A percentile compares a stretch with the other conserved stretches of the same genome.
These are phyloP conservation scores for Enteromius paludinosus DNA, from an alignment of 2,797 vertebrate species.

Conservation along the genomic window DNA sequence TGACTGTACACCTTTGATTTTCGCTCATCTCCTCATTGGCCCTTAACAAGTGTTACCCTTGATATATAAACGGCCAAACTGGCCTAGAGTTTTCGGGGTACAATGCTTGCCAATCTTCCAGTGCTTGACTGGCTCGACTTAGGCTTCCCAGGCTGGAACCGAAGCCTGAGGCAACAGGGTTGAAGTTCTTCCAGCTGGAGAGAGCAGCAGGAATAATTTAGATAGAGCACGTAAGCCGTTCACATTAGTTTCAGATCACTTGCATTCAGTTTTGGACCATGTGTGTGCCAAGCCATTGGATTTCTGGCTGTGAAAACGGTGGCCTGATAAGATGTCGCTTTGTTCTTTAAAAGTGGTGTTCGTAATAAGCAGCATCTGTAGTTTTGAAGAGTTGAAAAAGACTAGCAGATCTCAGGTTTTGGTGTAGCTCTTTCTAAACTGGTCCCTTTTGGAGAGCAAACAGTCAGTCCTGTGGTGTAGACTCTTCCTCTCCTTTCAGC, in stretches of 20 bases:
- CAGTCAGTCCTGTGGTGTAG: conserved; percentile 37
- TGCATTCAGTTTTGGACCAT: conserved; percentile 61
- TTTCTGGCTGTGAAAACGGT: conserved; percentile 30
- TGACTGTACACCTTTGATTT: not conserved
- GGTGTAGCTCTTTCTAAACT: not conserved
- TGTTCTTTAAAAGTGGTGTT: conserved; percentile 17
- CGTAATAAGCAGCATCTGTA: not conserved
- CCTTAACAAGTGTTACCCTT: conserved; percentile 9
- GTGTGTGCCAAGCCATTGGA: conserved; percentile 25
- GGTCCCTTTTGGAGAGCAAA: conserved; percentile 8
- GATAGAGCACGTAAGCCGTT: conserved; percentile 78
- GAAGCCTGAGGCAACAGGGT: conserved; percentile 61
- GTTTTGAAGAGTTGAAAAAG: not conserved
- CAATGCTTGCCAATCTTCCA: conserved; percentile 9
- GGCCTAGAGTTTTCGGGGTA: conserved; percentile 14
- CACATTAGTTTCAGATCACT: conserved; percentile 78
- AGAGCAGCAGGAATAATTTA: conserved; percentile 57
- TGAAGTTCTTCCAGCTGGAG: conserved; percentile 74
- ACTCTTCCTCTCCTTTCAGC: conserved; percentile 48
- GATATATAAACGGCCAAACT: conserved; percentile 15
- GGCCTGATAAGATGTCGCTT: conserved; percentile 11
- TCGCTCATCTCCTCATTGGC: not conserved
- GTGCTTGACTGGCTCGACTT: conserved; percentile 26
- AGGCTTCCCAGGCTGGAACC: conserved; percentile 49
- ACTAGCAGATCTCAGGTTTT: not conserved